These are phyloP conservation scores for Drosophila mercatorum DNA, from an alignment of 2,888 invertebrate genomes.

Conservation along the genomic window DNA sequence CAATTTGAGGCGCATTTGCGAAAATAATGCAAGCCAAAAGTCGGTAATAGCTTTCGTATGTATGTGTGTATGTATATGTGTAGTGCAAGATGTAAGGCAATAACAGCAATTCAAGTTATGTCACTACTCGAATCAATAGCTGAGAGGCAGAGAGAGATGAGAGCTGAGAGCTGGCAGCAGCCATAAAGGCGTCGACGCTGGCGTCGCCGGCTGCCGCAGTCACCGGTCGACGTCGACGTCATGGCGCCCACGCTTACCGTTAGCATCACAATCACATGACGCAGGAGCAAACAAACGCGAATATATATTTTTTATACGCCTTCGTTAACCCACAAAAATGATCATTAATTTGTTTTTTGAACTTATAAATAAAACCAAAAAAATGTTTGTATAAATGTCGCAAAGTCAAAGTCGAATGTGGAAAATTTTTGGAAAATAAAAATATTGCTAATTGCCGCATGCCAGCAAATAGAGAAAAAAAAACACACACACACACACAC, in stretches of 20 bases:
- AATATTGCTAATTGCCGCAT: slow-evolving; percentile 41
- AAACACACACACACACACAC: too few species aligned
- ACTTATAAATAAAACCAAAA: slow-evolving; percentile 30
- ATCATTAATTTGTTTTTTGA: slow-evolving; percentile 48
- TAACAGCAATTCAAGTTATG: slow-evolving; percentile 31
- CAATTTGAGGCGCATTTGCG: slow-evolving; percentile 35
- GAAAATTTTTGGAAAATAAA: slow-evolving; percentile 51
- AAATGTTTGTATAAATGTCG: slow-evolving; percentile 10
- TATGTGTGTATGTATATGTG: background rate
- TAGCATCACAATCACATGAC: slow-evolving; percentile 71
- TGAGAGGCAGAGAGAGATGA: slow-evolving; percentile 3
- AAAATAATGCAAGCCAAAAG: slow-evolving; percentile 22
- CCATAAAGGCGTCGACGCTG: slow-evolving; percentile 39
- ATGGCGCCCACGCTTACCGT: slow-evolving; percentile 67
- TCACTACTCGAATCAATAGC: slow-evolving; percentile 22
- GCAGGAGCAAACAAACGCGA: slow-evolving; percentile 46
- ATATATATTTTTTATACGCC: background rate
- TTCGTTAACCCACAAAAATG: slow-evolving; percentile 29
- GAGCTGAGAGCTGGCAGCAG: slow-evolving; percentile 25
- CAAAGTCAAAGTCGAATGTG: slow-evolving; percentile 31
- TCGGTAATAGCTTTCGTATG: background rate
- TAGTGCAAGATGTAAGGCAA: slow-evolving; percentile 3
- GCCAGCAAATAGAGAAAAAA: slow-evolving; percentile 28
- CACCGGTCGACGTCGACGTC: slow-evolving; percentile 59
- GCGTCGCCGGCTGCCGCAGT: slow-evolving; percentile 24